Conservation (phyloP, 2,797 vertebrate genomes). For the Acanthurus tractus region DNA sequence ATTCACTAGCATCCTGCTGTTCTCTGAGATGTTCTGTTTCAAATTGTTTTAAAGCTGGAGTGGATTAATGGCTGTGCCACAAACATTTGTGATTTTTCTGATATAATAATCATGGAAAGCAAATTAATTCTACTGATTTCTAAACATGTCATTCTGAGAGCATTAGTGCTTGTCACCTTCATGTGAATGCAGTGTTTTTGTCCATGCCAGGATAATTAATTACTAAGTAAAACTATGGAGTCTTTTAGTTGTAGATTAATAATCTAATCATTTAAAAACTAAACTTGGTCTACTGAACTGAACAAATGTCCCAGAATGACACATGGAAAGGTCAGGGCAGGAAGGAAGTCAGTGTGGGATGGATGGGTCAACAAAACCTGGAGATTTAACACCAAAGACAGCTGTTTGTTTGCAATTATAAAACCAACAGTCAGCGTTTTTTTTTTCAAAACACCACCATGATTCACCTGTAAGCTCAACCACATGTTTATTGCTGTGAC, state of each 20-base stretch:
- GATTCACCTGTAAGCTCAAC: neutral
- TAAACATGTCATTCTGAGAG: conserved; percentile 21
- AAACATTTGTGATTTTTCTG: conserved; percentile 29
- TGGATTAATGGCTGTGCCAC: conserved; percentile 10
- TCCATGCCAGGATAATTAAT: neutral
- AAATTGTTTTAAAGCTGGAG: conserved; percentile 28
- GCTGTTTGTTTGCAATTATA: neutral
- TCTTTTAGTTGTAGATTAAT: too few species aligned
- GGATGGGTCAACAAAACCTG: neutral
- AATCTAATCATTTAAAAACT: neutral
- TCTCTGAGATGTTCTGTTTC: conserved; percentile 21
- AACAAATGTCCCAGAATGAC: neutral
- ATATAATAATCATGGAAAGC: conserved; percentile 21
- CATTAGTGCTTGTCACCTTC: neutral
- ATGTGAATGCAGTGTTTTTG: neutral
- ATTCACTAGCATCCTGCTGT: conserved; percentile 28
- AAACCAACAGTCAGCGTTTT: neutral
- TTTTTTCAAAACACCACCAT: neutral
- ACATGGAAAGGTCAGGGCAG: too few species aligned
- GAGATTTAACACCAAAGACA: neutral
- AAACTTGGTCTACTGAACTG: neutral
- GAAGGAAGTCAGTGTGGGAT: neutral
- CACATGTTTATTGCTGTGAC: neutral
- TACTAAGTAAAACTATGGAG: too few species aligned
- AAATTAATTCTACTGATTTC: conserved; percentile 30